A percentile compares a stretch with the other conserved stretches of the same genome.
Evolutionary conservation across 2,113 vertebrate species (phyloP).

Genomic region (Strix aluco): DNA sequence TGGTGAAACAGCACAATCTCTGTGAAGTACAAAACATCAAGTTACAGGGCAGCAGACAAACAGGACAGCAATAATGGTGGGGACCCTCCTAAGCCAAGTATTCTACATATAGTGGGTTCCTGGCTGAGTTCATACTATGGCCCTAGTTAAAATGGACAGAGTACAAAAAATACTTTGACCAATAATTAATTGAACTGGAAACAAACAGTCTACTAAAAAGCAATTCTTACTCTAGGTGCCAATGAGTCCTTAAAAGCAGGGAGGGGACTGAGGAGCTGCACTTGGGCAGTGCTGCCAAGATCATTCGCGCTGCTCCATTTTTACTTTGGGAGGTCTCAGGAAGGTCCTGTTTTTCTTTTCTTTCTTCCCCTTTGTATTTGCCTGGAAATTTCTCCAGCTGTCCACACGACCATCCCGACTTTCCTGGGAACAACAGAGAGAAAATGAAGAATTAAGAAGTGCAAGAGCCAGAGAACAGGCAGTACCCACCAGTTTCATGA

Average conservation of each 20-base stretch:
- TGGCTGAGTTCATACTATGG: conserved; percentile 51
- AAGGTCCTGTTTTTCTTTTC: conserved; percentile 97
- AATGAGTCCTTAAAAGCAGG: conserved; percentile 78
- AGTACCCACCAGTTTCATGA: neutral
- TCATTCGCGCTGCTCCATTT: conserved; percentile 96
- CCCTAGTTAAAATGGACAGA: conserved; percentile 73
- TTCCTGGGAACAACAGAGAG: conserved; percentile 75
- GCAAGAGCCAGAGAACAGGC: neutral
- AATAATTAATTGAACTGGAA: conserved; percentile 76
- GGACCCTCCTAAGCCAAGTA: conserved; percentile 63
- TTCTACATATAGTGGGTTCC: conserved; percentile 22
- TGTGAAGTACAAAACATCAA: conserved; percentile 78
- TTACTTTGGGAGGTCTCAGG: conserved; percentile 98
- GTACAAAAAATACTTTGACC: conserved; percentile 75
- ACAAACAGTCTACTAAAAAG: conserved; percentile 77
- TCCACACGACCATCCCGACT: conserved; percentile 96
- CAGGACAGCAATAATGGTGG: conserved; percentile 6
- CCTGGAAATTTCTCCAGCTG: conserved; percentile 97
- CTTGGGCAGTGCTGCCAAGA: conserved; percentile 6
- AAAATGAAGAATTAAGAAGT: neutral
- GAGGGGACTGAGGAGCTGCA: conserved; percentile 37
- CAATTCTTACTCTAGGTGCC: conserved; percentile 76
- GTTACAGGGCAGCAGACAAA: conserved; percentile 71
- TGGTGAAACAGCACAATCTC: conserved; percentile 66
- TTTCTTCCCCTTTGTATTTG: conserved; percentile 92